Evolutionary conservation across 2,797 vertebrate species (phyloP).

Genomic region (Thalassophryne amazonica): DNA sequence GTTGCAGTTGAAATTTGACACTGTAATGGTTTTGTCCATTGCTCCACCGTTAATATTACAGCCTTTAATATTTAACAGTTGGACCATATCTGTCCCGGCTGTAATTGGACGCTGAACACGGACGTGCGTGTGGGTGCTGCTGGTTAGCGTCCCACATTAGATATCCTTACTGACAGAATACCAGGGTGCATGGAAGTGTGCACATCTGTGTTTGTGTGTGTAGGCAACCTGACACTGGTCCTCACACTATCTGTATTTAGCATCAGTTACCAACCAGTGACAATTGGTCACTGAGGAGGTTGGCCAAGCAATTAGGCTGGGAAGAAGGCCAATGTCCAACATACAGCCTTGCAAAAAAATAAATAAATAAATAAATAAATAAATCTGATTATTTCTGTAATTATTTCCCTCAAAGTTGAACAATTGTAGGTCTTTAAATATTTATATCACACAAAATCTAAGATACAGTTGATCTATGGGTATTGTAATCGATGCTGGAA

Average conservation of each 20-base stretch:
- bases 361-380: too few relatives aligned
- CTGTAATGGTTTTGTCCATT: conserved; percentile 45
- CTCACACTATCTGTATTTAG: conserved; percentile 65
- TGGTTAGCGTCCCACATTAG: conserved; percentile 41
- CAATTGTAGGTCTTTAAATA: too few relatives aligned
- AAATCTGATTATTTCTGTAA: conserved; percentile 12
- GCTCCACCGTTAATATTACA: conserved; percentile 64
- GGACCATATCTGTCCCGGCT: conserved; percentile 32
- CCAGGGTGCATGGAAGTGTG: conserved; percentile 6
- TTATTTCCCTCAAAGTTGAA: background rate
- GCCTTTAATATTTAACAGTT: conserved; percentile 68
- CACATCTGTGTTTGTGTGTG: background rate
- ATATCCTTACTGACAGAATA: conserved; percentile 64
- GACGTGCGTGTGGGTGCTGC: conserved; percentile 19
- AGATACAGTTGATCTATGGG: background rate
- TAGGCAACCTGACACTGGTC: conserved; percentile 46
- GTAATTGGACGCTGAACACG: conserved; percentile 50
- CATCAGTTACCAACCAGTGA: conserved; percentile 57
- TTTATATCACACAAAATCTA: too few relatives aligned
- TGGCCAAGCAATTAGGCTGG: conserved; percentile 42
- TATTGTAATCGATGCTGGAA: too few relatives aligned
- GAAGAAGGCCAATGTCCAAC: conserved; percentile 27
- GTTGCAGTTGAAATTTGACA: conserved; percentile 52
- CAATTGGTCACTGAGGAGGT: conserved; percentile 53
- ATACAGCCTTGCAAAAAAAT: background rate